Evolutionary conservation across 64 coral and sea anemone species (phyloP), one percentile per base, ranked within the genome.

Genomic region (Acropora yongei): DNA sequence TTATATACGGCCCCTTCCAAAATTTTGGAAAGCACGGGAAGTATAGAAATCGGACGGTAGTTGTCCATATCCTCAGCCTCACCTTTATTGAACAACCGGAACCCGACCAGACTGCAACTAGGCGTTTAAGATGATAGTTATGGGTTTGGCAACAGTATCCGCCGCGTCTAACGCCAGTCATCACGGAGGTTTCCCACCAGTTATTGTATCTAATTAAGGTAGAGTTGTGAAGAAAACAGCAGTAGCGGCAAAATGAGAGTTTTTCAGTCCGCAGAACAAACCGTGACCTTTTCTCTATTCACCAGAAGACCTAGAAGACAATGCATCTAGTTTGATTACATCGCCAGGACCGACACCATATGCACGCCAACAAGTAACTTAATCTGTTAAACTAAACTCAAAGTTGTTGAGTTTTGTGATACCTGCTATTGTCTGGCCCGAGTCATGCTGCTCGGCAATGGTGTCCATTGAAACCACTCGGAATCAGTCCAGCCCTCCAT

Each of bases 391-490:
- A 12, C 14, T 78, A 14, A 78, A 30, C 30, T 30, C 30, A 30
- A 30, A 30, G 0, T 30, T 30, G 30, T 30, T 30, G 30, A 30
- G 30, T 30, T 30, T 30, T 30, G 30, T 30, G 30, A 30, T 30
- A 30, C 30, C 30, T 30, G 0, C 30, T 30, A 77, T 88, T 5
- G 44, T 76, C 41, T 88, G 69, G 12, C 11, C 7, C 19, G 13
- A 8, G 57, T 68, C 57, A 44, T 41, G 57, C 39, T 8, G 16
- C 60, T 84, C 40, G 19, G 12, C 55, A n/a, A 49, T 66, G 8
- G 76, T 49, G 18, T 91, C 89, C 10, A 91, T 14, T 49, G 51
- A 66, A 4, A 73, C 89, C 11, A 91, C 68, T 41, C 89, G 55
- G 4, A 91, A 78, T 41, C 89, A 78, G 1, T 72, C 1, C 39